Conservation (phyloP, 2,113 vertebrate genomes). For the Rhabdomys dilectus region DNA sequence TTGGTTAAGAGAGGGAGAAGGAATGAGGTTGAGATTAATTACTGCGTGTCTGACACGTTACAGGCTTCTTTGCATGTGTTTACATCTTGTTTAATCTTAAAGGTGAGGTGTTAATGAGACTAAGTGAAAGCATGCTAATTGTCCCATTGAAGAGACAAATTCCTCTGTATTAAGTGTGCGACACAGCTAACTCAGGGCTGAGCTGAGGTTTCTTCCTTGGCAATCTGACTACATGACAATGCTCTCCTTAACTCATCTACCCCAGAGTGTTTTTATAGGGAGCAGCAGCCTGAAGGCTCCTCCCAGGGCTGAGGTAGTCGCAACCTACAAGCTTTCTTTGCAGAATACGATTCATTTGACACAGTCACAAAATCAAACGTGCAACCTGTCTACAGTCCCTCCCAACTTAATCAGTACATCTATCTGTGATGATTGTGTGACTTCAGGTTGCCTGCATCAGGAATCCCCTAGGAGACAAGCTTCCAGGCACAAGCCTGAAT, state of each 20-base stretch:
- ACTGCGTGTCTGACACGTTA: neutral
- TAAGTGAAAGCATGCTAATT: neutral
- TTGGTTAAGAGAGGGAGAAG: neutral
- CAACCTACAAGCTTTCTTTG: neutral
- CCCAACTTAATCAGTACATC: neutral
- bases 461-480: neutral
- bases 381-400: neutral
- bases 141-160: neutral
- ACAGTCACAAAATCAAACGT: neutral
- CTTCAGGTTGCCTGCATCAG: neutral
- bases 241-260: neutral
- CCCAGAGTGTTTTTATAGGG: no score
- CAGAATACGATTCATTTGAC: neutral
- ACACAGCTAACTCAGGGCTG: neutral
- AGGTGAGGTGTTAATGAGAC: slow-evolving; percentile 20
- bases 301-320: neutral
- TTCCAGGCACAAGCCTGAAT: neutral
- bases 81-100: neutral
- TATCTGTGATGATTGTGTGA: neutral
- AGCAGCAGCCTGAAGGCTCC: neutral
- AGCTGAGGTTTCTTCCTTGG: neutral
- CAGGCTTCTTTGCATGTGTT: neutral
- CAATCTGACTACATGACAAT: neutral
- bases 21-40: neutral
- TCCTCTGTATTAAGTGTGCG: neutral